Conservation (phyloP, 2,888 invertebrate species). For the Argyresthia albistria region DNA sequence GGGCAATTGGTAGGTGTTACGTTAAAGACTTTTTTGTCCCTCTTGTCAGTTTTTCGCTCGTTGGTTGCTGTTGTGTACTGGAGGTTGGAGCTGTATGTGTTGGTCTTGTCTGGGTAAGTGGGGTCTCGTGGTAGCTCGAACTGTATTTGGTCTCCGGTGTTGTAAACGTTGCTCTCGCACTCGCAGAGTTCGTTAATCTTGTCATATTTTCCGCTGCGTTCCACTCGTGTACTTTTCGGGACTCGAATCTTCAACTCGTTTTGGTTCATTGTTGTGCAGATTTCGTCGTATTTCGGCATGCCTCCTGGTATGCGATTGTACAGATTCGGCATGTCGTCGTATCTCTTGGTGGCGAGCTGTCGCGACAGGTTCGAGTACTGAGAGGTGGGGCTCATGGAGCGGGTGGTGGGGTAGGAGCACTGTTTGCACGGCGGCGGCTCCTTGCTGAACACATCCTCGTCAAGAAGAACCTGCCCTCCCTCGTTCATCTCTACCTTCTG, state of each 20-base stretch:
- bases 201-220: slow-evolving; percentile 48
- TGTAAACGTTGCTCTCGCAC: slow-evolving; percentile 46
- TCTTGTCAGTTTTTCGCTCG: slow-evolving; percentile 27
- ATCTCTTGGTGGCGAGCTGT: neutral
- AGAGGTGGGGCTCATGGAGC: neutral
- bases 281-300: slow-evolving; percentile 48
- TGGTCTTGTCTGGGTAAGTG: slow-evolving; percentile 26
- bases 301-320: slow-evolving; percentile 21
- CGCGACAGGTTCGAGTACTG: neutral
- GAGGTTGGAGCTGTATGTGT: slow-evolving; percentile 42
- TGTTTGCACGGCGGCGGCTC: slow-evolving; percentile 20
- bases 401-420: neutral
- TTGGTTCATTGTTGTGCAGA: slow-evolving; percentile 55
- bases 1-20: slow-evolving; percentile 56
- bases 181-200: slow-evolving; percentile 52
- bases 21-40: slow-evolving; percentile 38
- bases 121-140: slow-evolving; percentile 47
- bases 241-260: slow-evolving; percentile 59
- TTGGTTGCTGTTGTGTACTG: slow-evolving; percentile 44
- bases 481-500: slow-evolving; percentile 64
- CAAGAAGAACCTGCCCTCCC: slow-evolving; percentile 52
- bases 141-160: slow-evolving; percentile 57
- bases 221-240: slow-evolving; percentile 49
- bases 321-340: neutral
- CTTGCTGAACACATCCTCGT: slow-evolving; percentile 42